Conservation (phyloP, 2,888 invertebrate species). For the Encarsia formosa region DNA sequence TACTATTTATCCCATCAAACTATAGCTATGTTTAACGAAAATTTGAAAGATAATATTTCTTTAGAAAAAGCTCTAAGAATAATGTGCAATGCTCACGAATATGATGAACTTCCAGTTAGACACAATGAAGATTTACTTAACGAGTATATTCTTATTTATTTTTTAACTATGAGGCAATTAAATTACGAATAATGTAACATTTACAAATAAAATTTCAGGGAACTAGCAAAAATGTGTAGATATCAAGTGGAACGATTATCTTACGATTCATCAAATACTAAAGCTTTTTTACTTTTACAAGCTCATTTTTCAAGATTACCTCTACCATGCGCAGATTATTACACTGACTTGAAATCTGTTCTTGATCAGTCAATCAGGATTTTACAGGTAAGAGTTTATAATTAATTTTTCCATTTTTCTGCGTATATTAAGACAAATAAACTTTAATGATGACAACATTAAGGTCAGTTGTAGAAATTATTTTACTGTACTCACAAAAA, state of each 20-base stretch:
- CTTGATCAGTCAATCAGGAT: constrained; percentile 95
- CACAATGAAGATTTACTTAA: constrained; percentile 96
- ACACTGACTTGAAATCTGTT: constrained; percentile 94
- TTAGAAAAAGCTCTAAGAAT: constrained; percentile 72
- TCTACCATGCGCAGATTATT: constrained; percentile 89
- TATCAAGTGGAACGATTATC: constrained; percentile 67
- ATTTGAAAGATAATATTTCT: constrained; percentile 61
- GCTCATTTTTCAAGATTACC: constrained; percentile 83
- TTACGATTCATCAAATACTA: constrained; percentile 89
- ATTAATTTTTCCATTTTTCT: no score
- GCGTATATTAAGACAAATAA: no score
- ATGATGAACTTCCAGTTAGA: constrained; percentile 89
- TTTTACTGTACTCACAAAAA: no score
- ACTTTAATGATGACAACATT: no score
- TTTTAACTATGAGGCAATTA: neutral
- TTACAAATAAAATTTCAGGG: constrained; percentile 55
- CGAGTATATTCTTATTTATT: constrained; percentile 57
- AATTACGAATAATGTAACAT: neutral
- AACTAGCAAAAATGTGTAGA: constrained; percentile 74
- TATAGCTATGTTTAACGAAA: constrained; percentile 75
- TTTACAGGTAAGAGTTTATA: constrained; percentile 65
- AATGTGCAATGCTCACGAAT: constrained; percentile 83
- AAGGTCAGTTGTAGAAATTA: no score
- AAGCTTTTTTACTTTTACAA: constrained; percentile 89
- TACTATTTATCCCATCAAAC: constrained; percentile 94